Base-by-base conservation (phyloP, 1,140 invertebrate species). In the Manduca sexta region DNA sequence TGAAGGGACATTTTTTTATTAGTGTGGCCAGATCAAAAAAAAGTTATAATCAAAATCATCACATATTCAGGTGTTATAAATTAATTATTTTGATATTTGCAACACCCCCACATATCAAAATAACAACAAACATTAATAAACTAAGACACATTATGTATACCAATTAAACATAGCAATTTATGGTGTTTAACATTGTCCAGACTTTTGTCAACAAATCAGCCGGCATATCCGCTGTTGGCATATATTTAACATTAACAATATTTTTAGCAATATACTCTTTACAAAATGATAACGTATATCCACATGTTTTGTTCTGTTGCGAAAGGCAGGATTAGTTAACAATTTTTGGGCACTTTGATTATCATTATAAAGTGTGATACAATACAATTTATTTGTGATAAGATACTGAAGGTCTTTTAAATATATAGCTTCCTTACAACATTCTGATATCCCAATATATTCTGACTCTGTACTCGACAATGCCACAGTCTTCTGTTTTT, bases 251-350 rank as follows among this genome's bases (percentile, higher is more conserved):
- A 7, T 37, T 37, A 1, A 45, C 12, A 18, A 37, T 1, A 1
- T 45, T 45, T 6, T 45, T 45, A 26, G 0, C 16, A 26, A 37
- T 31, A 5, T 4, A 31, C 13, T 45, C 44, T 6, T 18, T 35
- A 21, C 35, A 15, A 45, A 45, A 21, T 45, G 15, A 16, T 45
- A 31, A 6, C 44, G 15, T 10, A 45, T 16, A 34, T 45, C 44
- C 12, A 45, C 37, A 12, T 45, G 44, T 17, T 45, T 45, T 21
- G 44, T 1, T 4, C 44, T 11, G 11, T 37, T 45, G 34, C 37
- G 44, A 11, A 26, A 37, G n/a, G 15, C 0, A 11, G 10, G 44
- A n/a, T 37, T 45, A n/a, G 35, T 31, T 37, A 33, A 3, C 44
- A 45, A 37, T 14, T 37, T 45, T 8, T 21, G 2, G 2, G 44